Base-by-base conservation (phyloP, 1,140 invertebrate species). In the Cotesia typhae region DNA sequence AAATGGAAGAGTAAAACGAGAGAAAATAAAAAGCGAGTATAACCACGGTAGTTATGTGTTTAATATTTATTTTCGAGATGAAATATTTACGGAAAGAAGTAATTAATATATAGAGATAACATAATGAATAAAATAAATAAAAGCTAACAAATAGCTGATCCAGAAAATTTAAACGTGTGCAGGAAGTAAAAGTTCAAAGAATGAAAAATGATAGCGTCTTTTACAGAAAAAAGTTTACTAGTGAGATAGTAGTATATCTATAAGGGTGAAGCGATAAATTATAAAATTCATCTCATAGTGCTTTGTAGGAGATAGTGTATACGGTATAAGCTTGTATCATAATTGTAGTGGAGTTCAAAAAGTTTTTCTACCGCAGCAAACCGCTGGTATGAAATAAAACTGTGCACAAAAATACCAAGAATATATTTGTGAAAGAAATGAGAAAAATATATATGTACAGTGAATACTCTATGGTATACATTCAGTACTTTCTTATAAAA, bases 261-360 rank as follows among this genome's bases (percentile, higher is more conserved):
- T 47, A 47, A 47, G 41, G 60, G 38, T 35, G 41, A n/a, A 72
- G 73, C 67, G 61, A 80, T 81, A 81, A 81, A 81, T 81, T 75
- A 70, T 64, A 55, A 79, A 79, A 79, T 77, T 80, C 76, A 76
- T 79, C 73, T 64, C 73, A 64, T 73, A 41, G 51, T 71, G 28
- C 20, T 67, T 36, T 36, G 20, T 66, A 63, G 41, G 41, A 63
- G 66, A 61, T 66, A 38, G 38, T 41, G 35, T 55, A 37, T 73
- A 41, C 55, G 64, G 66, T 73, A 72, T 63, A 69, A 55, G 72
- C 69, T 65, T 47, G 57, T 64, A 59, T 75, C 37, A 77, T 75
- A 75, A 71, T 73, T 68, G 69, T 68, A 63, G 60, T 69, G 68
- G 74, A 77, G 67, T 76, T 77, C 68, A 73, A 73, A 74, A 75